A percentile compares a stretch with the other conserved stretches of the same genome.
Conservation (phyloP, 2,113 vertebrate genomes). For the Paradoxurus hermaphroditus region DNA sequence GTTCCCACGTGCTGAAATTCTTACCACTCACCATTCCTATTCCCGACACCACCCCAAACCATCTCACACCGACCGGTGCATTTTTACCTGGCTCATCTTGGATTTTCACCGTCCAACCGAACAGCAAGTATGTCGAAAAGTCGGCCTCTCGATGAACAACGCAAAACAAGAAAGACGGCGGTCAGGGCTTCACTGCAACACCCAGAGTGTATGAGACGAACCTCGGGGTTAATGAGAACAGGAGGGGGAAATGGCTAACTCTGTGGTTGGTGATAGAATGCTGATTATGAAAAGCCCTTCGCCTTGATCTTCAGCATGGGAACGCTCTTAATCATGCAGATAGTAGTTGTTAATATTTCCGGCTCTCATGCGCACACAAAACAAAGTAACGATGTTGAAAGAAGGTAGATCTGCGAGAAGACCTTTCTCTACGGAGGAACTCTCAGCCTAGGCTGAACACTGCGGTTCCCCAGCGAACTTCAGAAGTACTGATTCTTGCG, state of each 20-base stretch:
- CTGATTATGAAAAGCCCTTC: background rate
- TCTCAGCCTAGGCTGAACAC: background rate
- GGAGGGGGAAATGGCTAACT: background rate
- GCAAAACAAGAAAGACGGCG: background rate
- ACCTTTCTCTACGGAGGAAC: background rate
- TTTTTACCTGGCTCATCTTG: background rate
- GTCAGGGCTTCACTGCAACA: background rate
- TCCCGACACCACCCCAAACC: no score
- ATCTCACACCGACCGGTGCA: background rate
- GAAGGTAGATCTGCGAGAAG: background rate
- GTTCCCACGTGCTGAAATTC: background rate
- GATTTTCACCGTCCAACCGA: background rate
- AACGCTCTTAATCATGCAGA: background rate
- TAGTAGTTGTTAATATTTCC: background rate
- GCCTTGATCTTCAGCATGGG: background rate
- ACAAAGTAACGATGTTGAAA: background rate
- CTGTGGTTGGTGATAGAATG: background rate
- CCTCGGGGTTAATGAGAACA: background rate
- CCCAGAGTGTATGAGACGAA: background rate
- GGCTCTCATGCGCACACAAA: background rate
- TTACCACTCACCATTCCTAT: background rate
- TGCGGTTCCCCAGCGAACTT: background rate
- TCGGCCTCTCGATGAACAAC: fast-evolving
- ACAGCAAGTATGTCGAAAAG: background rate
- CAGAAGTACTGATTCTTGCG: background rate